Conservation (phyloP, 2,797 vertebrate species). For the Sitta carolinensis region DNA sequence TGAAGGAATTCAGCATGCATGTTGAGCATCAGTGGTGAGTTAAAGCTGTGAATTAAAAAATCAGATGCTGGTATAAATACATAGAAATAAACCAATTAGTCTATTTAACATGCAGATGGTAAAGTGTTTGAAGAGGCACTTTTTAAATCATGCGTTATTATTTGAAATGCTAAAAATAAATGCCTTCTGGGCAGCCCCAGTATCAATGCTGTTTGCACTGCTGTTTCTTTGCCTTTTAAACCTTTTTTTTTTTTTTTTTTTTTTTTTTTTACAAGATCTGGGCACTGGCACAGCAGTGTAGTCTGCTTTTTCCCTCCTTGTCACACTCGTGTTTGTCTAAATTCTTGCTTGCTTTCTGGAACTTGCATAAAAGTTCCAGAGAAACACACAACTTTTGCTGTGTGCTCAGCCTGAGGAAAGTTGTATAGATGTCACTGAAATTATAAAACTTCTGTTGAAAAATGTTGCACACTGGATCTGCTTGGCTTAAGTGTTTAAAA, state of each 20-base stretch:
- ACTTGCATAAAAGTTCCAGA: background rate
- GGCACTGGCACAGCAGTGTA: background rate
- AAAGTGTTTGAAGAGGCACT: background rate
- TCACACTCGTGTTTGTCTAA: background rate
- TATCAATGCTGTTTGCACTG: background rate
- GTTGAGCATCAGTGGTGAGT: background rate
- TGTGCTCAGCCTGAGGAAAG: background rate
- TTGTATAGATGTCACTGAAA: background rate
- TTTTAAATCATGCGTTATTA: background rate
- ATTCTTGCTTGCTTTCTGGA: background rate
- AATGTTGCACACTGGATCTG: background rate
- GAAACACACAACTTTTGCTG: background rate
- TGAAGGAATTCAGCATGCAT: background rate
- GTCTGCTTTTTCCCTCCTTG: background rate
- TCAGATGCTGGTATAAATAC: background rate
- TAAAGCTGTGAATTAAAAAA: constrained; percentile 11
- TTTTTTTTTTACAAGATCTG: background rate
- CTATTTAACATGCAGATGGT: background rate
- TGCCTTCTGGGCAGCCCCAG: background rate
- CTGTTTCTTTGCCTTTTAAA: background rate
- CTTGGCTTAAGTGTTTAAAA: background rate
- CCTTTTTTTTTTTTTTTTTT: background rate
- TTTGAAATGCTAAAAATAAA: constrained; percentile 9
- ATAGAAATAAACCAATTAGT: background rate
- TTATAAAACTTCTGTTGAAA: background rate